Conservation (phyloP, 1,140 invertebrate genomes). For the Achroia grisella region DNA sequence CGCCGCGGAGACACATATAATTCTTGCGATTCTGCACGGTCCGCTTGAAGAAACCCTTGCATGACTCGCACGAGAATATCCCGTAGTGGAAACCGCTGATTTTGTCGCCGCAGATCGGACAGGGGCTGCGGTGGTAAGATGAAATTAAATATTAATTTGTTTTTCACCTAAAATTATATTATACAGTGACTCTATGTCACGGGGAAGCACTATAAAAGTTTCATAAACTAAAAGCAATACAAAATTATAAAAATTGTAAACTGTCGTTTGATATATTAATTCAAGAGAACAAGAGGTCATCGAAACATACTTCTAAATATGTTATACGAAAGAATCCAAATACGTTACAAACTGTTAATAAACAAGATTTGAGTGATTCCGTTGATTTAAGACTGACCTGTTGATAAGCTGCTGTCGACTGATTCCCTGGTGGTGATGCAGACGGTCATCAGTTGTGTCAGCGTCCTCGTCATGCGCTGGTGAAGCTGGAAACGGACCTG, state of each 20-base stretch:
- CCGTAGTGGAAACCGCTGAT: conserved; percentile 97
- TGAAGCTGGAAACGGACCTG: conserved; percentile 36
- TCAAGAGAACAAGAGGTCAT: too few relatives aligned
- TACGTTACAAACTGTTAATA: too few relatives aligned
- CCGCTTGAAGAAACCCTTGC: conserved; percentile 98
- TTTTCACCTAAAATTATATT: too few relatives aligned
- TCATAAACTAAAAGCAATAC: too few relatives aligned
- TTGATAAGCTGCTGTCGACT: conserved; percentile 89
- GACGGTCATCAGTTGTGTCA: conserved; percentile 46
- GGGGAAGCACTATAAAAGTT: too few relatives aligned
- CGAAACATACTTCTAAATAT: too few relatives aligned
- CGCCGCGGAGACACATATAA: conserved; percentile 94
- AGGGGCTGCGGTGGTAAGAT: conserved; percentile 89
- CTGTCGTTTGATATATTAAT: too few relatives aligned
- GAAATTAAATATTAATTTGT: too few relatives aligned
- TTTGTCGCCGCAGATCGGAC: conserved; percentile 96
- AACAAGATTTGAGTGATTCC: too few relatives aligned
- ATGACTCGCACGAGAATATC: conserved; percentile 97
- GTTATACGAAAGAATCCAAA: too few relatives aligned
- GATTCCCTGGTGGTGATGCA: conserved; percentile 79
- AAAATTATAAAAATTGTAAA: too few relatives aligned
- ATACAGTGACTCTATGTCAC: too few relatives aligned
- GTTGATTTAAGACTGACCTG: conserved; percentile 54
- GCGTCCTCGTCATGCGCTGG: conserved; percentile 55
- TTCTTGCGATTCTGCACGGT: conserved; percentile 98